Base-by-base conservation (phyloP, 2,113 vertebrate species). In the Mugil cephalus region DNA sequence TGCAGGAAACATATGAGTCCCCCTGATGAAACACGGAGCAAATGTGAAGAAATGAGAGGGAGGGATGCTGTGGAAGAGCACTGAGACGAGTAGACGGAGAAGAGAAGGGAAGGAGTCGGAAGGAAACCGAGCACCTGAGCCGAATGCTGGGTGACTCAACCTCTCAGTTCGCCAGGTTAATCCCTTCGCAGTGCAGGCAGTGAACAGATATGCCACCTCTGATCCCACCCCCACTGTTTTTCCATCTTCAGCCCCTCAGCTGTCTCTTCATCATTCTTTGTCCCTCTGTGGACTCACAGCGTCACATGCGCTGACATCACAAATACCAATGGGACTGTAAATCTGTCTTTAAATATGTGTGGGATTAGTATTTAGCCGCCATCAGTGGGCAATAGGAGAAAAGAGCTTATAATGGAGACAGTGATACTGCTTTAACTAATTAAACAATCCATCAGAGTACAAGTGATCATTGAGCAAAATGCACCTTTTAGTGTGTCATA, bases 1-100 rank as follows among this genome's bases (percentile, higher is more conserved):
- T 34, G 59, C 21, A 4, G 72, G 65, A 6, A 72, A 61, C 68
- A 68, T 67, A 42, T 69, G 69, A 52, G 6, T 30, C 51, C 47
- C 42, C 30, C 63, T 82, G 78, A 85, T 80, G 77, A 80, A 82
- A 86, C 70, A 42, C 18, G 0, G 47, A 18, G 70, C 40, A 71
- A 81, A 64, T 24, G n/a, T 2, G 45, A n/a, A 19, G 53, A 56
- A 21, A 45, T 38, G 21, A 15, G 7, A 10, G 10, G 39, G 6
- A 38, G 12, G n/a, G 48, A 35, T 4, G 24, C 21, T 35, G 10
- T 6, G 8, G 34, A 12, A 36, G 12, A 10, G 51, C 42, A 64
- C 11, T 46, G 24, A 15, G 18, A 42, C 67, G 56, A 13, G 9
- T 17, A 53, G 50, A 60, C 51, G 14, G 15, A 53, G n/a, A 35